Percentiles rank a stretch among this genome's conserved stretches.
Conservation (phyloP, 2,113 vertebrate genomes). For the Sturnus vulgaris region DNA sequence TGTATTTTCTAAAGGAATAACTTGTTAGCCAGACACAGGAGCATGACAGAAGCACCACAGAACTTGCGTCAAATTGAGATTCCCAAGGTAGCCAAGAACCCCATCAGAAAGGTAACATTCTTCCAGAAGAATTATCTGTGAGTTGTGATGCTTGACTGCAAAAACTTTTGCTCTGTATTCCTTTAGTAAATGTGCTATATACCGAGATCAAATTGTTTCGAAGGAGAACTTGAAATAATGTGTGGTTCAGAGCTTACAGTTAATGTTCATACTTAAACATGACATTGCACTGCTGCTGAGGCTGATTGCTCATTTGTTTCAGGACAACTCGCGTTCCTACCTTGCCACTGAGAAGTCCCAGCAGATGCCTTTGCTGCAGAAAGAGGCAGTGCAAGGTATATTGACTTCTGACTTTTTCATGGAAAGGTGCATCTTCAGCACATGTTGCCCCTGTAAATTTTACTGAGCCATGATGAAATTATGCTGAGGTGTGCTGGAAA, state of each 20-base stretch:
- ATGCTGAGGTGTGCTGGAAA: not conserved
- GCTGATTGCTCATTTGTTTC: not conserved
- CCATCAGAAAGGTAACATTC: slow-evolving; percentile 76
- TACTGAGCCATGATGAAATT: not conserved
- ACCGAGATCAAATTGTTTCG: not conserved
- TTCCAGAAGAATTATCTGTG: not conserved
- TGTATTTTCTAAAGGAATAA: slow-evolving; percentile 74
- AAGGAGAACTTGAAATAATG: not conserved
- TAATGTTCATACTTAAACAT: not conserved
- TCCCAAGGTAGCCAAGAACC: slow-evolving; percentile 82
- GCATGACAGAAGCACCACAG: slow-evolving; percentile 86
- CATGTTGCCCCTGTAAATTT: not conserved
- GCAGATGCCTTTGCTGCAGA: slow-evolving; percentile 64
- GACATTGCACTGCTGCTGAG: not conserved
- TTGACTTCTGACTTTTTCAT: not conserved
- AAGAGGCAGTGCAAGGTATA: slow-evolving; percentile 85
- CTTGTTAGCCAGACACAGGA: slow-evolving; percentile 86
- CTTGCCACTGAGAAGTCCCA: slow-evolving; percentile 61
- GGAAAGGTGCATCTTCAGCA: slow-evolving; percentile 18
- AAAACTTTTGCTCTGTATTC: not conserved
- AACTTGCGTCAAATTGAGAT: slow-evolving; percentile 90
- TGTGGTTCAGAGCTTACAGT: not conserved
- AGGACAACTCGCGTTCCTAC: slow-evolving; percentile 61
- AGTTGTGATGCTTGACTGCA: not conserved
- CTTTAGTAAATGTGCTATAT: not conserved